A percentile compares a stretch with the other conserved stretches of the same genome.
phyloP scores from a whole-genome alignment of 2,888 invertebrate genomes.

The Xestobium rufovillosum region DNA sequence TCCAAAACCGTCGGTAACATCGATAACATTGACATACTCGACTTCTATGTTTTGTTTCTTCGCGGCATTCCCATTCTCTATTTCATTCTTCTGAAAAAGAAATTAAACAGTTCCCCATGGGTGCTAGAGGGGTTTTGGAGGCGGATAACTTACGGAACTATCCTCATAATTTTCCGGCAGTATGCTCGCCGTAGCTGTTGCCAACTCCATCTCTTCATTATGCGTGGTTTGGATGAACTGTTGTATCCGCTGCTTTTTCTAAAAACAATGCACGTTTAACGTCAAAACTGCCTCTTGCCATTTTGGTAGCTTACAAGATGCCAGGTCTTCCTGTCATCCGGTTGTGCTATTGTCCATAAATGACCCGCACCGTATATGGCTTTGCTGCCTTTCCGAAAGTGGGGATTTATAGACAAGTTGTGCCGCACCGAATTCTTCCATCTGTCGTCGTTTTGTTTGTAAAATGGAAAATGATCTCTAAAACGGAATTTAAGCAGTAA shows the following conservation, averaged over 20 bases:
- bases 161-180: conserved; percentile 30
- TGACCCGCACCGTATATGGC: conserved; percentile 85
- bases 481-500: conserved; percentile 31
- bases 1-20: conserved; percentile 36
- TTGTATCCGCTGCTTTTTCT: conserved; percentile 51
- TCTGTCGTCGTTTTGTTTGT: conserved; percentile 82
- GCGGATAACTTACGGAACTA: too few relatives aligned
- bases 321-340: conserved; percentile 52
- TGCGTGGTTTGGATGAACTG: conserved; percentile 44
- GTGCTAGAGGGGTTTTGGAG: too few relatives aligned
- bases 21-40: conserved; percentile 37
- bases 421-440: conserved; percentile 92
- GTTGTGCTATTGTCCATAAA: conserved; percentile 77
- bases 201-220: conserved; percentile 45
- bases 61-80: conserved; percentile 12
- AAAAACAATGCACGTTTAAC: conserved; percentile 17
- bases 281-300: not conserved
- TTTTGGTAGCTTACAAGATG: conserved; percentile 45
- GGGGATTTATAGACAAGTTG: conserved; percentile 86
- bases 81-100: conserved; percentile 14
- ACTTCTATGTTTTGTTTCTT: conserved; percentile 34
- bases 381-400: conserved; percentile 80
- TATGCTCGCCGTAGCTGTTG: conserved; percentile 51
- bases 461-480: conserved; percentile 82
- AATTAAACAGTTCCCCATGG: too few relatives aligned